Evolutionary conservation across 92 coral and sea anemone genomes (phyloP).

Genomic region (Pocillopora grandis): DNA sequence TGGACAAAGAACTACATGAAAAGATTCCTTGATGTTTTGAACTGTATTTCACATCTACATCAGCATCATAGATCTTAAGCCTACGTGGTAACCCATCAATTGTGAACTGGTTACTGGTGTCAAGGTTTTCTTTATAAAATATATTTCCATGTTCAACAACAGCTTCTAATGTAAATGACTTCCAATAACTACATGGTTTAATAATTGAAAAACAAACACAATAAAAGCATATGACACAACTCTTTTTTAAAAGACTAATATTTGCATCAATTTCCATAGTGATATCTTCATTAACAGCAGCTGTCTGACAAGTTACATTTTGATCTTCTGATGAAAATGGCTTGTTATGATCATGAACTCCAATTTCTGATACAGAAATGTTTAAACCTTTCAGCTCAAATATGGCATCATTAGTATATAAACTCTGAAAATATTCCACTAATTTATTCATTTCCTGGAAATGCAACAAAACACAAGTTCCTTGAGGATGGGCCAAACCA

Average conservation of each 20-base stretch:
- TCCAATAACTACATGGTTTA: slow-evolving; percentile 61
- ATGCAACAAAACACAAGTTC: slow-evolving; percentile 51
- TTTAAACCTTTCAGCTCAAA: slow-evolving; percentile 45
- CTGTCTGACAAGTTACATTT: neutral
- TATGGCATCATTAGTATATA: slow-evolving; percentile 26
- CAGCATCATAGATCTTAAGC: slow-evolving; percentile 14
- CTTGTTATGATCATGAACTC: neutral
- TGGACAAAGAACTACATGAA: slow-evolving; percentile 18
- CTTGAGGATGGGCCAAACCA: slow-evolving; percentile 55
- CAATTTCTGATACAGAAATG: slow-evolving; percentile 1
- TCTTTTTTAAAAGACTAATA: slow-evolving; percentile 21
- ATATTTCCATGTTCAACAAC: slow-evolving; percentile 45
- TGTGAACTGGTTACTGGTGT: slow-evolving; percentile 24
- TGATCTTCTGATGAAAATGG: neutral
- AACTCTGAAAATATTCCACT: slow-evolving; percentile 13
- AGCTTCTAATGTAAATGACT: slow-evolving; percentile 50
- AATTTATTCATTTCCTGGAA: slow-evolving; percentile 17
- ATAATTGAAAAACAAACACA: slow-evolving; percentile 64
- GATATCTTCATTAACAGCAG: neutral
- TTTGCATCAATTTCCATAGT: slow-evolving; percentile 8
- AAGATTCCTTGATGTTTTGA: slow-evolving; percentile 18
- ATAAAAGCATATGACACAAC: slow-evolving; percentile 62
- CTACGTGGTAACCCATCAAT: slow-evolving; percentile 33
- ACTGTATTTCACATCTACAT: slow-evolving; percentile 1
- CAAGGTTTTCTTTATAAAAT: slow-evolving; percentile 22